phyloP scores from a whole-genome alignment of 2,797 vertebrate genomes.

The Poeciliopsis infans region DNA sequence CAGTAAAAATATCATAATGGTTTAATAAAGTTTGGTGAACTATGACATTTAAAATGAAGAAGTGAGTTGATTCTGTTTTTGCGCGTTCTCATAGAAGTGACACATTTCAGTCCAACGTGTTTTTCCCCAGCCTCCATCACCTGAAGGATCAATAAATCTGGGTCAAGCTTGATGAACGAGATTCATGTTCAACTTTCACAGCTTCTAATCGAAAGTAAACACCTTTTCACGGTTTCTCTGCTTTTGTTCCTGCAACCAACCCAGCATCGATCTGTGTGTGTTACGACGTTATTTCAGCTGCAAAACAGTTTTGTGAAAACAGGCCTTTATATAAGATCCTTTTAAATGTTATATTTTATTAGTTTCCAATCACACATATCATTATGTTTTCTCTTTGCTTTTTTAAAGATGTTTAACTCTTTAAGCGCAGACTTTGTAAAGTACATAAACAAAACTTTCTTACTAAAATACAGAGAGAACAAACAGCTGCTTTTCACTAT shows the following conservation, averaged over 20 bases:
- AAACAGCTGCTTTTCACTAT: slow-evolving; percentile 4
- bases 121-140: neutral
- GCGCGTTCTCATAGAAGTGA: neutral
- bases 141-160: slow-evolving; percentile 7
- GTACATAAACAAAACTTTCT: neutral
- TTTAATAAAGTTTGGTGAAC: neutral
- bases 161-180: neutral
- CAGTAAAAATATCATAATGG: slow-evolving; percentile 4
- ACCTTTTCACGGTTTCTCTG: slow-evolving; percentile 11
- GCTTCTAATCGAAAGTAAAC: neutral
- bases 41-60: slow-evolving; percentile 15
- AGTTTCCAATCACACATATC: neutral
- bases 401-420: neutral
- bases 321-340: neutral
- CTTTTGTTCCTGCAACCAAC: slow-evolving; percentile 16
- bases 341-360: neutral
- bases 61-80: neutral
- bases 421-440: neutral
- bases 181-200: neutral
- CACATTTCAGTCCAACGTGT: neutral
- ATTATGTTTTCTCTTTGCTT: neutral
- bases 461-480: neutral
- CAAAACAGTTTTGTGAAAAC: neutral
- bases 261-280: slow-evolving; percentile 17
- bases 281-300: slow-evolving; percentile 18